These are phyloP conservation scores for Notocelia uddmanniana DNA, from an alignment of 2,888 invertebrate genomes.

Conservation along the genomic window DNA sequence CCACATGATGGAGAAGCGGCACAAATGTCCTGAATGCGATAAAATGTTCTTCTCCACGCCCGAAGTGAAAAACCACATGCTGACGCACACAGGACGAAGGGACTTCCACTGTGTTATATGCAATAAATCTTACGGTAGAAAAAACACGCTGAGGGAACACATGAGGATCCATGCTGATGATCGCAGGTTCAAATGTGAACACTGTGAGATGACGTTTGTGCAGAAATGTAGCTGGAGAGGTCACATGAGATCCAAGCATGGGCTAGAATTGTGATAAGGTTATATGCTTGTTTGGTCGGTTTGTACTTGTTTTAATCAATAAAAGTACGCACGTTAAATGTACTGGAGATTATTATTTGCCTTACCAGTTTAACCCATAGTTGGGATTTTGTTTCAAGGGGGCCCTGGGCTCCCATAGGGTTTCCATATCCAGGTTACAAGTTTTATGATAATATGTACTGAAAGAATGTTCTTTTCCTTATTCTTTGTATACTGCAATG, in stretches of 20 bases:
- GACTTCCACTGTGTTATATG: slow-evolving; percentile 32
- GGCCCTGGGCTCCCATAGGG: neutral
- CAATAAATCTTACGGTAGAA: slow-evolving; percentile 8
- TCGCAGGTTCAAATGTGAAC: slow-evolving; percentile 55
- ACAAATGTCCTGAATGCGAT: slow-evolving; percentile 71
- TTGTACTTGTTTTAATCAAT: slow-evolving; percentile 1
- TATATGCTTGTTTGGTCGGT: neutral
- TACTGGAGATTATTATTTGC: slow-evolving; percentile 5
- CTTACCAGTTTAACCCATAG: neutral
- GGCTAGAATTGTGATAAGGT: slow-evolving; percentile 6
- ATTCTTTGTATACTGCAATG: no score
- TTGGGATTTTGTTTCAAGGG: neutral
- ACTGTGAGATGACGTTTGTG: slow-evolving; percentile 50
- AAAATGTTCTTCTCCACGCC: slow-evolving; percentile 60
- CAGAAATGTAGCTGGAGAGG: slow-evolving; percentile 36
- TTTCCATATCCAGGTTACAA: neutral
- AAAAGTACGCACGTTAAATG: slow-evolving; percentile 3
- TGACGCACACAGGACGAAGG: slow-evolving; percentile 16
- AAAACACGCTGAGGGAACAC: slow-evolving; percentile 57
- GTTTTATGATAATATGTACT: neutral
- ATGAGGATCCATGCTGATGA: slow-evolving; percentile 63
- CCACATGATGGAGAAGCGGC: slow-evolving; percentile 69
- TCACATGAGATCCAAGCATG: slow-evolving; percentile 35
- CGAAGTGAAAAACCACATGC: slow-evolving; percentile 58
- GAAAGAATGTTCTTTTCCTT: neutral